These are phyloP conservation scores for Fopius arisanus DNA, from an alignment of 1,140 invertebrate genomes.

Conservation along the genomic window DNA sequence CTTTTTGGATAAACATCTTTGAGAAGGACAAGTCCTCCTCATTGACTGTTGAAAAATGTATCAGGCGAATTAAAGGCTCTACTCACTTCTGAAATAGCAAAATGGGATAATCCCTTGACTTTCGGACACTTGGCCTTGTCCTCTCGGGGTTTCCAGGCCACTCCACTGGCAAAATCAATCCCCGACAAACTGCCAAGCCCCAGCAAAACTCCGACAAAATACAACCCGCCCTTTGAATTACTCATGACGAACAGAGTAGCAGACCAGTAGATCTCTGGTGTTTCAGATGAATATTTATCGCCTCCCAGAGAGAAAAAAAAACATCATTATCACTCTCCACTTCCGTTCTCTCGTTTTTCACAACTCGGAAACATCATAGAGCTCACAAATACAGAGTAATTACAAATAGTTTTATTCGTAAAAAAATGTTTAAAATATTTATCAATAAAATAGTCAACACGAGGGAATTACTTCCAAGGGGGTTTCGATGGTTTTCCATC, in stretches of 20 bases:
- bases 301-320: conserved; percentile 6
- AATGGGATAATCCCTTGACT: conserved; percentile 63
- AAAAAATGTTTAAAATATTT: conserved; percentile 29
- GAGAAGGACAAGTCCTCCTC: too few relatives aligned
- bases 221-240: background rate
- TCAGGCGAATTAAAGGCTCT: background rate
- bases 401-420: conserved; percentile 30
- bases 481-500: conserved; percentile 41
- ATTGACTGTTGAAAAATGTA: too few relatives aligned
- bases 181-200: background rate
- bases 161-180: background rate
- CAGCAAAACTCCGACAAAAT: background rate
- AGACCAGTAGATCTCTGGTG: background rate
- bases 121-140: conserved; percentile 70
- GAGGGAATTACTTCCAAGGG: conserved; percentile 58
- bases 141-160: conserved; percentile 58
- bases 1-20: too few relatives aligned
- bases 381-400: background rate
- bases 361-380: background rate
- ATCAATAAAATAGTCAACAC: background rate
- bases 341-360: background rate
- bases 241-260: background rate
- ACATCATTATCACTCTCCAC: background rate
- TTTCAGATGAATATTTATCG: background rate
- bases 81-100: conserved; percentile 62